phyloP scores from a whole-genome alignment of 1,140 invertebrate genomes.

The Halictus rubicundus region DNA sequence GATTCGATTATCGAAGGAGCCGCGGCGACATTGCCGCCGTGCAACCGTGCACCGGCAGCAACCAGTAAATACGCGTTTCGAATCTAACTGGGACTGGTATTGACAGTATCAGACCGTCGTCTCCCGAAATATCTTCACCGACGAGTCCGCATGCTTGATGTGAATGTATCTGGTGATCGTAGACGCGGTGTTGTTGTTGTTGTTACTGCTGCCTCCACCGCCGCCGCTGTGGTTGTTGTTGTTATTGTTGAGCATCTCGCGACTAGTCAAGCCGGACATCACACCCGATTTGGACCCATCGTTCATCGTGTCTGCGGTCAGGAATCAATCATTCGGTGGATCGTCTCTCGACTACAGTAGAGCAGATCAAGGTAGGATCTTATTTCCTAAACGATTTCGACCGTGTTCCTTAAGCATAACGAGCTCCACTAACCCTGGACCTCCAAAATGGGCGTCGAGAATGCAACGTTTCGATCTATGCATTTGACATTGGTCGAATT shows the following conservation, averaged over 20 bases:
- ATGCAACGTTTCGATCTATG: too few species aligned
- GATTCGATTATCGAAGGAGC: not conserved
- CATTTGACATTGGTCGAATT: too few species aligned
- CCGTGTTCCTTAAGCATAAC: too few species aligned
- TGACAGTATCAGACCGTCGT: constrained; percentile 79
- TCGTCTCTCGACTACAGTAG: constrained; percentile 17
- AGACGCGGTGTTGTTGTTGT: constrained; percentile 70
- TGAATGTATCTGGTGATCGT: constrained; percentile 81
- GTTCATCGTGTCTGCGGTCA: constrained; percentile 68
- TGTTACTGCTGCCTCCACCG: constrained; percentile 37
- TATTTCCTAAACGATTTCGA: not conserved
- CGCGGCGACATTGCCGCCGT: not conserved
- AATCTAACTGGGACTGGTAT: not conserved
- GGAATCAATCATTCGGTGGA: constrained; percentile 50
- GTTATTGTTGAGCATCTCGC: constrained; percentile 61
- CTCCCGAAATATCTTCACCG: constrained; percentile 80
- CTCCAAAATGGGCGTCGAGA: too few species aligned
- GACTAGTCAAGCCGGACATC: constrained; percentile 59
- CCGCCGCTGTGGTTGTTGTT: constrained; percentile 53
- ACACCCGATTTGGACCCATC: constrained; percentile 54
- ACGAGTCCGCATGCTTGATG: constrained; percentile 80
- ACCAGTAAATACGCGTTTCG: not conserved
- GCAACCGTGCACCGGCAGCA: not conserved
- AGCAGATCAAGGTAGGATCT: constrained; percentile 46
- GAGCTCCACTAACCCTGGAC: too few species aligned